Evolutionary conservation across 2,113 vertebrate species (phyloP), one percentile per base, ranked within the genome.

Genomic region (Microtus pennsylvanicus): DNA sequence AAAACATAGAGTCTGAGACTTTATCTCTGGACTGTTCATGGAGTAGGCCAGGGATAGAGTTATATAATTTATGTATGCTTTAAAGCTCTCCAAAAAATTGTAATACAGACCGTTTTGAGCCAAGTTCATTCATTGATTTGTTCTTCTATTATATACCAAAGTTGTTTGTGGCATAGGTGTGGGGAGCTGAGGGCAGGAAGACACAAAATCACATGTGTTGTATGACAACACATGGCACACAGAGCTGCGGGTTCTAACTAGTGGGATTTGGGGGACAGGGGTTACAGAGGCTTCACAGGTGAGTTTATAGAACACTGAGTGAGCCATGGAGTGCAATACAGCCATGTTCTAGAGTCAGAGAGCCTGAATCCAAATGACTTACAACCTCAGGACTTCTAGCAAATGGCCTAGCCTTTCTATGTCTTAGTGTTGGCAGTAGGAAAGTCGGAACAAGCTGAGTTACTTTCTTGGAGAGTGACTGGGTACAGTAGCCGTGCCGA

Each of bases 121-220:
- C 58, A 90, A 91, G 24, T 61, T 90, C 19, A 65, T 87, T 97
- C 52, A 94, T 19, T 95, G 35, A 63, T 91, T 78, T 16, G 55
- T 82, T 93, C n/a, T 94, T 91, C 82, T 22, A 45, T 52, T n/a
- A 22, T 45, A 69, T 26, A 42, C 3, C 50, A 42, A 52, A 50
- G 30, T 16, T 80, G 13, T 19, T 45, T 67, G 69, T 33, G 30
- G 19, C 47, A 4, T 9, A 47, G 58, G 42, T 45, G 8, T 3
- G 16, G 17, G 45, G 21, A 52, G 4, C 28, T 26, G 1, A 14
- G 11, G 22, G n/a, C 11, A 86, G 58, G 52, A 85, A 50, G 12
- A 93, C 1, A 85, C 33, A 47, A 70, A 83, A 77, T 52, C 35
- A 81, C 2, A 5, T 45, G 28, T 30, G 24, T 17, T 19, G 1